Evolutionary conservation across 2,888 invertebrate genomes (phyloP), one percentile per base, ranked within the genome.

Genomic region (Drepana falcataria): DNA sequence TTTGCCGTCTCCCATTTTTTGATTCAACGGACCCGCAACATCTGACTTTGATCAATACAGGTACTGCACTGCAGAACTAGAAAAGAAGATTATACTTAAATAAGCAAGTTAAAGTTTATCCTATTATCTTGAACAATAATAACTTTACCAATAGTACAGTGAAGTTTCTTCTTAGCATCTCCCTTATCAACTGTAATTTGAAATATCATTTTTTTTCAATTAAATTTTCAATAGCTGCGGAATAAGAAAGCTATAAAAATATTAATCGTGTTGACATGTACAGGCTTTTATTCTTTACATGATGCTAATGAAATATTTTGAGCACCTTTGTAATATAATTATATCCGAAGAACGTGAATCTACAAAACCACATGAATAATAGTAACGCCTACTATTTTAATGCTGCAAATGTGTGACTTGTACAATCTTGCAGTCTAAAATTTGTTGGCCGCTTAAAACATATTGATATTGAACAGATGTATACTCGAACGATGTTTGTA

Each of bases 121-220:
- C 5, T 2, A 40, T 40, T 40, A 37, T 37, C 5, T 37, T 37
- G 3, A 4, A 5, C 37, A 37, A 37, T 5, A 37, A 37, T 59
- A 61, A 77, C 83, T 73, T 21, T 68, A 85, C 85, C 79, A 73
- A 64, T 59, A 75, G 59, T 63, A 77, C 63, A 62, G 63, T 64
- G 60, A 73, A 58, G 61, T 70, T 65, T 58, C 68, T 70, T 66
- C 64, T 70, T 67, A 66, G 58, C 84, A 83, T 85, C 65, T 73
- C 70, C 63, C 73, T 84, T 83, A 84, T 82, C 81, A 63, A 58
- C 48, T 37, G 37, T 61, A 65, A 55, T 54, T 56, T 58, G 54
- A 47, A 57, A 55, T 65, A 57, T 58, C 54, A 66, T 75, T 78
- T 65, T 61, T 21, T 21, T 21, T 21, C 21, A 81, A 83, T 85